phyloP scores from a whole-genome alignment of 2,888 invertebrate genomes.

The Tinea trinotella region DNA sequence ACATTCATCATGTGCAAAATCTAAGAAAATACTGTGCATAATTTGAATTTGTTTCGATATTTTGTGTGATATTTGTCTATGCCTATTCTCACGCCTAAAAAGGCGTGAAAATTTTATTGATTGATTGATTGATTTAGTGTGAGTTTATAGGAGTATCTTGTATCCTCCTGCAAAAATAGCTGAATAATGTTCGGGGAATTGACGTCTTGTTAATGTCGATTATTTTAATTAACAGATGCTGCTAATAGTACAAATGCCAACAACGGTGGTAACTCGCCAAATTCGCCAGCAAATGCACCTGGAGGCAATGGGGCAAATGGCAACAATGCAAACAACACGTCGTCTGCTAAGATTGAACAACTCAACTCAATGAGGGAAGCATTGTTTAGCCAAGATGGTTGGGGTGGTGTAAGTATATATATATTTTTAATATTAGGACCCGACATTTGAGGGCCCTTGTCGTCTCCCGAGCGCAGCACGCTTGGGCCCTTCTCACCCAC shows the following conservation, averaged over 20 bases:
- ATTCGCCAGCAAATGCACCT: constrained; percentile 43
- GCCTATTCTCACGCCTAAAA: too few species aligned
- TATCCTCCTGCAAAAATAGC: too few species aligned
- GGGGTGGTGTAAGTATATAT: constrained; percentile 85
- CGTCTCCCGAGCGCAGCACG: too few species aligned
- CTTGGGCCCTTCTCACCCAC: too few species aligned
- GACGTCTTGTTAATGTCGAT: neutral
- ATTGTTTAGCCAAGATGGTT: constrained; percentile 91
- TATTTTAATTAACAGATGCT: constrained; percentile 9
- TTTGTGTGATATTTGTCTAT: too few species aligned
- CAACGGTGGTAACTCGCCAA: constrained; percentile 57
- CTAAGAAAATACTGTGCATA: too few species aligned
- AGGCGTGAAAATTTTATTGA: too few species aligned
- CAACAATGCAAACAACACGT: constrained; percentile 69
- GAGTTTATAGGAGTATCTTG: too few species aligned
- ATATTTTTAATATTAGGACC: neutral
- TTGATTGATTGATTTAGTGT: too few species aligned
- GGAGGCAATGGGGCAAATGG: constrained; percentile 56
- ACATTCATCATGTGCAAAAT: too few species aligned
- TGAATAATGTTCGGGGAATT: too few species aligned
- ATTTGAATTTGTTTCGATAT: too few species aligned
- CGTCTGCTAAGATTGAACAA: constrained; percentile 88
- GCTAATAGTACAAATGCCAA: constrained; percentile 2
- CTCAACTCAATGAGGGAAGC: constrained; percentile 93
- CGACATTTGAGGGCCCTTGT: neutral